Base-by-base conservation (phyloP, 2,113 vertebrate genomes). In the Actenoides hombroni region DNA sequence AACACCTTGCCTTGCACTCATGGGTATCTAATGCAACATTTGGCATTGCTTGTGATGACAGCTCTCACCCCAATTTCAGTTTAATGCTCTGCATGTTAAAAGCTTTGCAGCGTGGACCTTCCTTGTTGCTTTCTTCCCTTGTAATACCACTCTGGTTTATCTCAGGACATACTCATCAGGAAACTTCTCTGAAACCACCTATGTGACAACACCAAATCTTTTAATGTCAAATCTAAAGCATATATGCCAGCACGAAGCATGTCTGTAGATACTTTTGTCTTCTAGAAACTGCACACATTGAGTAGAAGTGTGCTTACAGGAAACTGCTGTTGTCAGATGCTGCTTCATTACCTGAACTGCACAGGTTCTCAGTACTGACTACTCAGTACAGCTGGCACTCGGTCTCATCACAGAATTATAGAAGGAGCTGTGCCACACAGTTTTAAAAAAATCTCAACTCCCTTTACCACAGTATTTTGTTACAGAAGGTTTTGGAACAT, bases 221-320 rank as follows among this genome's bases (percentile, higher is more conserved):
- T 42, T 64, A 48, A 65, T 1, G 1, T 29, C 54, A 92, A 75
- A 71, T 24, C 59, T 63, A 24, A 85, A 24, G 46, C 59, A 39
- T 3, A 16, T 2, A 90, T 0, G 0, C 11, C 35, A 90, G 31
- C 78, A 91, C 1, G 5, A 79, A 74, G 64, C 18, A 53, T 0
- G 5, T 26, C 39, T 85, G 49, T 21, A 68, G 60, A 46, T 15
- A 54, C 69, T 9, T 24, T 23, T 3, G 28, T 3, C 69, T 73
- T 51, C 73, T 35, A 53, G 73, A 59, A 84, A 42, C 51, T 68
- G 78, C 42, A 77, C 29, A 31, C 0, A 0, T 8, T 39, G 37
- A 89, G 10, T 7, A 46, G 49, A 88, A 60, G 35, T 35, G 57
- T 42, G 46, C 69, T 87, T 71, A 68, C 57, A 79, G 69, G 24